Evolutionary conservation across 2,888 invertebrate species (phyloP), one percentile per base, ranked within the genome.

Genomic region (Melangyna quadrimaculata): DNA sequence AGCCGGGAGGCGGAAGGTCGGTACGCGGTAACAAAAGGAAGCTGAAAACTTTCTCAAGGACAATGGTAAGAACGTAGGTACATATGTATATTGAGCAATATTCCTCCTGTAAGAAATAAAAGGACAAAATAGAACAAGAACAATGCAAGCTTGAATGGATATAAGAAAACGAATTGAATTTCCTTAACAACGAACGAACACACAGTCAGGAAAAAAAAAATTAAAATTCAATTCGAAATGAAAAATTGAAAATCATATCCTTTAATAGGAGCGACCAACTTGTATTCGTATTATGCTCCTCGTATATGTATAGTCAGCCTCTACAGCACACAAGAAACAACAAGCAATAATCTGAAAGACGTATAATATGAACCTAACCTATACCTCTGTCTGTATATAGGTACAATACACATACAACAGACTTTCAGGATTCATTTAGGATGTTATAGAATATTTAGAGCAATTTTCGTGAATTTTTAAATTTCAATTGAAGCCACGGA

Each of bases 181-280:
- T 71, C 10, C 19, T 14, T 22, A 22, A 51, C 79, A 19, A 59
- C 37, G 32, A 67, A 8, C 19, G 14, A 45, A 37, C n/a, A n/a
- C n/a, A n/a, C 65, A 45, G 35, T 57, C 12, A 45, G 70, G 51
- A 48, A 72, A 73, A 48, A 72, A 73, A 51, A 72, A 81, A 81
- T 86, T 81, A 86, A 86, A 81, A 86, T 86, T 86, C 77, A 78
- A 86, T 86, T 78, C 73, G 24, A 73, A 81, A 86, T 86, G 86
- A 86, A 81, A 86, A 86, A 86, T 86, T 86, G 81, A 86, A 81
- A 86, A 86, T 86, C 86, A 73, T 86, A 81, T 81, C 77, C 80
- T 77, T 77, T 77, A 78, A 81, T 63, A 70, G n/a, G n/a, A n/a
- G 77, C 45, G 70, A 29, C 63, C 71, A 75, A 57, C 75, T 72